phyloP scores from a whole-genome alignment of 2,888 invertebrate species.

The Plagodis pulveraria region DNA sequence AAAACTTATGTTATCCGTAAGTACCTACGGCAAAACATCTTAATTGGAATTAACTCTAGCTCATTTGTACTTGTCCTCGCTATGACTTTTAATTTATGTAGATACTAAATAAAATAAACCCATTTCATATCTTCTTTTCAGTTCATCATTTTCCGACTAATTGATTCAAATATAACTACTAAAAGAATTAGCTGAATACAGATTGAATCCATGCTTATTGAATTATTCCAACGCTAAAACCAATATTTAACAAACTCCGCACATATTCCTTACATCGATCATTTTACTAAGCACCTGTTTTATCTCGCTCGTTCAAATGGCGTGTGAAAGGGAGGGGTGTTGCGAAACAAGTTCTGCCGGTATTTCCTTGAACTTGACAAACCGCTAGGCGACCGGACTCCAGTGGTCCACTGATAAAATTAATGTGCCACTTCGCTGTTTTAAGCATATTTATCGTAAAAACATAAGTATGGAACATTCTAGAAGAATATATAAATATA shows the following conservation, averaged over 20 bases:
- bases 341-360: constrained; percentile 54
- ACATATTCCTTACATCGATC: constrained; percentile 31
- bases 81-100: too few species aligned
- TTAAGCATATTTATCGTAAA: constrained; percentile 8
- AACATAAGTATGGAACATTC: neutral
- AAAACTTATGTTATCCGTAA: too few species aligned
- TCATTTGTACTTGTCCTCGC: too few species aligned
- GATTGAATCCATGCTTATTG: constrained; percentile 22
- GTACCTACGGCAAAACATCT: too few species aligned
- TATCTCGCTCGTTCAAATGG: constrained; percentile 34
- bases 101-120: too few species aligned
- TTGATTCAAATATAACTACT: neutral
- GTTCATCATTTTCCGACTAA: neutral
- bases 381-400: constrained; percentile 46
- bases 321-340: constrained; percentile 40
- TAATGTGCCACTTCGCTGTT: constrained; percentile 13
- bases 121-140: too few species aligned
- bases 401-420: constrained; percentile 24
- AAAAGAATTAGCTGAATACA: constrained; percentile 7
- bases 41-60: too few species aligned
- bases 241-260: constrained; percentile 12
- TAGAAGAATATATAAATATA: too few species aligned
- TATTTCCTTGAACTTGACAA: constrained; percentile 59
- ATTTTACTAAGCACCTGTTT: constrained; percentile 37
- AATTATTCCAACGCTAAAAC: constrained; percentile 24